Evolutionary conservation across 2,113 vertebrate genomes (phyloP).

Genomic region (Bagarius yarrelli): DNA sequence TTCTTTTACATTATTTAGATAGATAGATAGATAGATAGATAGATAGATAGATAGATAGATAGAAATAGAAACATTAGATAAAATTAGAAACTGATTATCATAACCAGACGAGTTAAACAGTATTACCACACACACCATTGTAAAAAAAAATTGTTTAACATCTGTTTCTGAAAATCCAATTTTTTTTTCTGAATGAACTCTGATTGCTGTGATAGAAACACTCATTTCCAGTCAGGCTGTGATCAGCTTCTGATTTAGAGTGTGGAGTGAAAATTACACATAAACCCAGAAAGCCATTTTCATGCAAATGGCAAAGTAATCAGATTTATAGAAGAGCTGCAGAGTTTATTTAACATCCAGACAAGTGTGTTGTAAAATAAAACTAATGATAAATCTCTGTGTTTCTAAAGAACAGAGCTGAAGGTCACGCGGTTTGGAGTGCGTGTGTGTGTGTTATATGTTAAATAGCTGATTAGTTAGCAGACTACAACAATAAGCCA

Average conservation of each 20-base stretch:
- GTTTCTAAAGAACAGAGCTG: background rate
- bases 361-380: constrained; percentile 6
- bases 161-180: background rate
- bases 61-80: too few relatives aligned
- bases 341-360: background rate
- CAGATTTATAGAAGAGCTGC: background rate
- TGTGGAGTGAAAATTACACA: constrained; percentile 38
- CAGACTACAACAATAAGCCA: background rate
- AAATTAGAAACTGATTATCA: too few relatives aligned
- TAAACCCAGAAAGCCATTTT: constrained; percentile 38
- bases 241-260: constrained; percentile 58
- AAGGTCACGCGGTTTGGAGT: background rate
- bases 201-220: constrained; percentile 5
- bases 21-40: too few relatives aligned
- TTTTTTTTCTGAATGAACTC: background rate
- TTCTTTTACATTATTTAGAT: too few relatives aligned
- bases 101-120: background rate
- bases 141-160: background rate
- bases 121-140: background rate
- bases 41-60: too few relatives aligned
- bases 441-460: background rate
- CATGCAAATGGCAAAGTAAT: constrained; percentile 16
- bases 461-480: background rate
- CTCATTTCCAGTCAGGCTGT: constrained; percentile 58
- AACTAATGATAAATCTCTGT: background rate